Conservation (phyloP, 1,140 invertebrate species). For the Pseudomyrmex pallidus region DNA sequence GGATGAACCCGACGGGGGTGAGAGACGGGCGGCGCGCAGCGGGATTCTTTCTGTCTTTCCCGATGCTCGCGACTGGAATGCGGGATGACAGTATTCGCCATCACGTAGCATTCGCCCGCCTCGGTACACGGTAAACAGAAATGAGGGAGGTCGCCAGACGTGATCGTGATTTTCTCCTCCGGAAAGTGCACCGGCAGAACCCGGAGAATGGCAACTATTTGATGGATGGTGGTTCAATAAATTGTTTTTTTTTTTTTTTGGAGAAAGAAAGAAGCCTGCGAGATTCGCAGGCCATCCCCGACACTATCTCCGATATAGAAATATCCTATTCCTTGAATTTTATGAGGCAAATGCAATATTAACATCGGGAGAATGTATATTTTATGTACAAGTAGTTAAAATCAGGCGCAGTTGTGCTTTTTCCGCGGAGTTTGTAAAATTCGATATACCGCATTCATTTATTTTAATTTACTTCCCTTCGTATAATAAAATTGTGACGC, state of each 20-base stretch:
- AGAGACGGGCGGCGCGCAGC: constrained; percentile 27
- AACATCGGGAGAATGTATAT: too few relatives aligned
- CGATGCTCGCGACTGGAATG: constrained; percentile 76
- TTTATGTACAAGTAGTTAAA: background rate
- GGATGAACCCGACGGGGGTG: constrained; percentile 19
- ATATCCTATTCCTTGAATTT: too few relatives aligned
- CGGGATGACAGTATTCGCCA: constrained; percentile 77
- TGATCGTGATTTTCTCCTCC: constrained; percentile 64
- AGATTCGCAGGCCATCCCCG: too few relatives aligned
- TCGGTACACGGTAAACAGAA: constrained; percentile 73
- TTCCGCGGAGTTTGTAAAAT: background rate
- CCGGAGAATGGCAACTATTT: constrained; percentile 15
- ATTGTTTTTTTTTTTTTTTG: background rate
- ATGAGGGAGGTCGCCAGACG: constrained; percentile 60
- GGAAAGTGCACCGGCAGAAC: constrained; percentile 49
- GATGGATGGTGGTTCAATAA: constrained; percentile 49
- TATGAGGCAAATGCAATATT: too few relatives aligned
- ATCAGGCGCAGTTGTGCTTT: background rate
- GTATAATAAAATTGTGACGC: background rate
- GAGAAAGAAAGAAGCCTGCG: too few relatives aligned
- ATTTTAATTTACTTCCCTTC: constrained; percentile 34
- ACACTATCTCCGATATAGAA: too few relatives aligned
- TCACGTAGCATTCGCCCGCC: constrained; percentile 68
- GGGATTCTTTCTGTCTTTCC: constrained; percentile 67
- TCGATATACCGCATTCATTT: constrained; percentile 25